These are phyloP conservation scores for Cheilosia vulpina DNA, from an alignment of 2,888 invertebrate species.

Conservation along the genomic window DNA sequence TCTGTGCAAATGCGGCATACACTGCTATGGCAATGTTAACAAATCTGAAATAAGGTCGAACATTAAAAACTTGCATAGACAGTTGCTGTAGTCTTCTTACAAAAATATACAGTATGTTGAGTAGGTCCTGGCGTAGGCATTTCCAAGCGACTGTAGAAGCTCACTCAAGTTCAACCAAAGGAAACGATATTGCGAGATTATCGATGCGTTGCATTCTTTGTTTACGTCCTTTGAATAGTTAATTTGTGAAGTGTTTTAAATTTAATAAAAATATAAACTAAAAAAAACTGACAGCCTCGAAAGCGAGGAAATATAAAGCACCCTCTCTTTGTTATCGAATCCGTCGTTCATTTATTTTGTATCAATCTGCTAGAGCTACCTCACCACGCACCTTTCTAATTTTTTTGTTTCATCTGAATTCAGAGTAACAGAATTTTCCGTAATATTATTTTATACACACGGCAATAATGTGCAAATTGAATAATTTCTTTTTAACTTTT, in stretches of 20 bases:
- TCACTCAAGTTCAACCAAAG: conserved; percentile 88
- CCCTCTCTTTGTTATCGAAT: too few relatives aligned
- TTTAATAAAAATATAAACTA: background rate
- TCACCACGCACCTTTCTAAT: too few relatives aligned
- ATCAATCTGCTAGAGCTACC: too few relatives aligned
- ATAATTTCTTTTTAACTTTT: too few relatives aligned
- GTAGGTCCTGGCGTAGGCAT: conserved; percentile 88
- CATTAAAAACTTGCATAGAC: background rate
- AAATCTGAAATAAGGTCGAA: conserved; percentile 83
- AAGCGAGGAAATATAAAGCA: too few relatives aligned
- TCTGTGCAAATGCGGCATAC: conserved; percentile 88
- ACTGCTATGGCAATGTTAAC: conserved; percentile 88
- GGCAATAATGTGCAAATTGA: too few relatives aligned
- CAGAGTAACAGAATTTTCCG: too few relatives aligned
- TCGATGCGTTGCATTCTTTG: conserved; percentile 85
- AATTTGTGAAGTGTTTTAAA: background rate
- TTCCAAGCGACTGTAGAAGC: conserved; percentile 86
- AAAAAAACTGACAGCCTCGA: too few relatives aligned
- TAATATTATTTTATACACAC: too few relatives aligned
- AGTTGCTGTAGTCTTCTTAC: conserved; percentile 80
- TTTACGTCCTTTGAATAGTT: conserved; percentile 84
- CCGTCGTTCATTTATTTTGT: too few relatives aligned
- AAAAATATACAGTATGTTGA: conserved; percentile 88
- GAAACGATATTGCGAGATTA: conserved; percentile 86
- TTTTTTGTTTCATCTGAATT: too few relatives aligned